A percentile compares a stretch with the other conserved stretches of the same genome.
phyloP scores from a whole-genome alignment of 2,113 vertebrate genomes.

The Ascaphus truei region DNA sequence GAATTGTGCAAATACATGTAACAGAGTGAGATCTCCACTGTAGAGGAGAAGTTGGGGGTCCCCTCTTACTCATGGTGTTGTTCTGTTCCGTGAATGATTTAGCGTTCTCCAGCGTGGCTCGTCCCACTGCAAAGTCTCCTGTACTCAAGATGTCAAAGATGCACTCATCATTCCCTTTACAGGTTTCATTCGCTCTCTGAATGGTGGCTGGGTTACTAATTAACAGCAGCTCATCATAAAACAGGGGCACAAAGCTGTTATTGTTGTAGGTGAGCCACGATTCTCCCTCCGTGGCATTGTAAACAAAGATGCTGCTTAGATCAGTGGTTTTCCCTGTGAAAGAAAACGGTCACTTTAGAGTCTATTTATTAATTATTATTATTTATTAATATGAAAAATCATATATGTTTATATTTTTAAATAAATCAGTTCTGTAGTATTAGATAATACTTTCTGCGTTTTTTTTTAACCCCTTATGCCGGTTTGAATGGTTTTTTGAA shows the following conservation, averaged over 20 bases:
- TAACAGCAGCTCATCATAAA: constrained; percentile 34
- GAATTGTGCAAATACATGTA: no score
- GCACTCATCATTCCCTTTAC: constrained; percentile 35
- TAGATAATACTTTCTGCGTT: no score
- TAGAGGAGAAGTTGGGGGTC: no score
- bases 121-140: constrained; percentile 8
- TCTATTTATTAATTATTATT: no score
- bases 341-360: neutral
- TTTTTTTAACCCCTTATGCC: no score
- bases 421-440: no score
- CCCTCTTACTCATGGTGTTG: constrained; percentile 32
- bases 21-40: no score
- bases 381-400: no score
- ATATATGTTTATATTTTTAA: no score
- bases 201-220: neutral
- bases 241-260: constrained; percentile 37
- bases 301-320: constrained; percentile 24
- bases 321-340: constrained; percentile 32
- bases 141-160: constrained; percentile 40
- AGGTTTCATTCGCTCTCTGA: constrained; percentile 22
- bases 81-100: constrained; percentile 10
- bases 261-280: constrained; percentile 38
- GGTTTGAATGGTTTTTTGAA: no score
- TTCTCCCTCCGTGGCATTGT: constrained; percentile 20
- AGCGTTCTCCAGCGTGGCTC: neutral